phyloP scores from a whole-genome alignment of 1,140 invertebrate species.

The Frieseomelitta varia region DNA sequence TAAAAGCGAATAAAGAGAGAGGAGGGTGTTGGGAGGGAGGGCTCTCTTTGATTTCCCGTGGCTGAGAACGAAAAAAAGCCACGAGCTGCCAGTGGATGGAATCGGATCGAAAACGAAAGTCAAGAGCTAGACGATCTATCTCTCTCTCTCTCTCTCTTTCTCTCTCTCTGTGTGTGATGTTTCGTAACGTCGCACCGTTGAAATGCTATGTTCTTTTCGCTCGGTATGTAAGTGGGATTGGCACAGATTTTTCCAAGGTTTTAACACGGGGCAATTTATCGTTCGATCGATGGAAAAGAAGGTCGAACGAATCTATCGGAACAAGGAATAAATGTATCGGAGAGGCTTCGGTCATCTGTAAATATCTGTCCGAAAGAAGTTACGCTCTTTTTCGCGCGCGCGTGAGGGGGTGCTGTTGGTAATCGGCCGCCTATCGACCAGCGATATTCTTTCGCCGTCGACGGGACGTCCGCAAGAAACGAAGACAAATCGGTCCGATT shows the following conservation, averaged over 20 bases:
- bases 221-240: conserved; percentile 49
- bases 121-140: not conserved
- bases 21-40: too few species aligned
- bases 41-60: not conserved
- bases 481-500: conserved; percentile 7
- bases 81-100: too few species aligned
- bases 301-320: conserved; percentile 23
- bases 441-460: not conserved
- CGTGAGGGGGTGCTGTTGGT: not conserved
- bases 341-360: conserved; percentile 38
- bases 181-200: conserved; percentile 23
- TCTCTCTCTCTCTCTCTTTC: too few species aligned
- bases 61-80: not conserved
- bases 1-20: not conserved
- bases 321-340: conserved; percentile 34
- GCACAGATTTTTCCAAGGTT: conserved; percentile 55
- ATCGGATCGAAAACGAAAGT: conserved; percentile 11
- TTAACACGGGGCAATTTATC: conserved; percentile 41
- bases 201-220: conserved; percentile 24
- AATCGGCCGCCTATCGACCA: not conserved
- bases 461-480: not conserved
- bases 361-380: conserved; percentile 21
- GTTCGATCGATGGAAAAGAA: conserved; percentile 43
- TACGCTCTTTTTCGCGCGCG: not conserved
- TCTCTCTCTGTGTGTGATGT: not conserved